These are phyloP conservation scores for Gambusia yucatana DNA, from an alignment of 2,797 vertebrate genomes.

Conservation along the genomic window DNA sequence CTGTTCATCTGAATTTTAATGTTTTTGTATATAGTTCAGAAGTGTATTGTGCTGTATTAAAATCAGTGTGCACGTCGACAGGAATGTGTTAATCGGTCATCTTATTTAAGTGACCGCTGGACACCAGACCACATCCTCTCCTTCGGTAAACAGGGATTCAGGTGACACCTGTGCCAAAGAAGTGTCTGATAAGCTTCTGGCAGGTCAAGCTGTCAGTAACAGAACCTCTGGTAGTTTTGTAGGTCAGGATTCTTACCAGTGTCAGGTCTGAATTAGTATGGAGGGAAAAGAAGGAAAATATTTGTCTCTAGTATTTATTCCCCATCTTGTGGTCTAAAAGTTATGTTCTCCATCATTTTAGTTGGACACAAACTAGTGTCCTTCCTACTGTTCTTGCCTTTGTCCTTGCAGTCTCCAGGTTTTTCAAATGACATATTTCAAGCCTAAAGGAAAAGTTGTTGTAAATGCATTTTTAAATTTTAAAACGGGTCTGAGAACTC, in stretches of 20 bases:
- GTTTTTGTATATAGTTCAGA: background rate
- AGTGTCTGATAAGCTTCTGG: conserved; percentile 22
- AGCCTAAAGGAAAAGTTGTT: background rate
- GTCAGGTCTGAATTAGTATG: conserved; percentile 5
- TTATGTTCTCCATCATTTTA: background rate
- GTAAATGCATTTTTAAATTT: background rate
- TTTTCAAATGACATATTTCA: background rate
- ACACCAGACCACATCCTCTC: conserved; percentile 34
- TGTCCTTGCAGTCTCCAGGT: background rate
- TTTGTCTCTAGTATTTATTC: background rate
- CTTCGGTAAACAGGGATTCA: conserved; percentile 24
- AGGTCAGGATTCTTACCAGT: conserved; percentile 42
- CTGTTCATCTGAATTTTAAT: background rate
- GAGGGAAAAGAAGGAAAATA: background rate
- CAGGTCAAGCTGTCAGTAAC: conserved; percentile 44
- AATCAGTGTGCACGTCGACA: background rate
- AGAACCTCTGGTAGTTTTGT: conserved; percentile 27
- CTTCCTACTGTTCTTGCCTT: background rate
- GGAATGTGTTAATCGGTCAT: conserved; percentile 15
- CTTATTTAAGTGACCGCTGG: conserved; percentile 22
- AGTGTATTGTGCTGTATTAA: background rate
- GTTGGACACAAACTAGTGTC: no score
- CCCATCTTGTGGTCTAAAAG: background rate
- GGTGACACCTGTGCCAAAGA: conserved; percentile 19
- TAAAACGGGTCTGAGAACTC: background rate